Evolutionary conservation across 2,113 vertebrate species (phyloP).

Genomic region (Nesospiza acunhae): DNA sequence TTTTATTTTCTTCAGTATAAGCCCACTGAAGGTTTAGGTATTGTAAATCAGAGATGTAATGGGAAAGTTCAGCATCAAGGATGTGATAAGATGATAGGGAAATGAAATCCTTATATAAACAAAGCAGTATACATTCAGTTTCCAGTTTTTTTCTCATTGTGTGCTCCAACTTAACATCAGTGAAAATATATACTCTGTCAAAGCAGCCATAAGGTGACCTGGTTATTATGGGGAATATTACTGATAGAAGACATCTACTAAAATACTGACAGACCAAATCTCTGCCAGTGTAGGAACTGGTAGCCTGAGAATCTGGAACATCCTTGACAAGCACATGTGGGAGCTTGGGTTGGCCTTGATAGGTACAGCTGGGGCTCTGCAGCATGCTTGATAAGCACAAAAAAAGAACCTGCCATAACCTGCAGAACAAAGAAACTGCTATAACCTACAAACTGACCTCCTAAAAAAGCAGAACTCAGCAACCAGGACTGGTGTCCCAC

Average conservation of each 20-base stretch:
- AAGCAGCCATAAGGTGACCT: background rate
- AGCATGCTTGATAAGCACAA: background rate
- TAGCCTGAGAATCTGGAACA: background rate
- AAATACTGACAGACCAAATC: background rate
- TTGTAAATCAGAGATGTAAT: conserved; percentile 43
- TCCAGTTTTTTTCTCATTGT: conserved; percentile 32
- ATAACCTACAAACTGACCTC: background rate
- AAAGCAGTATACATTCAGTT: conserved; percentile 19
- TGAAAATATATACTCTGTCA: background rate
- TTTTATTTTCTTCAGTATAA: background rate
- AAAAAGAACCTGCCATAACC: background rate
- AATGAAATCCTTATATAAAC: conserved; percentile 47
- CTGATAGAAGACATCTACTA: background rate
- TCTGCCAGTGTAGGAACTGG: background rate
- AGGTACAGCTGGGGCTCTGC: background rate
- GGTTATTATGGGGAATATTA: background rate
- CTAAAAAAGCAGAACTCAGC: background rate
- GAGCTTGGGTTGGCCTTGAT: accelerated
- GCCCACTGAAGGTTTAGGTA: background rate
- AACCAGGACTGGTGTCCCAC: background rate
- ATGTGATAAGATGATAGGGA: conserved; percentile 34
- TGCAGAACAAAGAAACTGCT: background rate
- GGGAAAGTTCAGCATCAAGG: background rate
- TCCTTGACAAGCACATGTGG: background rate
- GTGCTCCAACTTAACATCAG: conserved; percentile 21